Evolutionary conservation across 2,113 vertebrate genomes (phyloP), one percentile per base, ranked within the genome.

Genomic region (Upupa epops): DNA sequence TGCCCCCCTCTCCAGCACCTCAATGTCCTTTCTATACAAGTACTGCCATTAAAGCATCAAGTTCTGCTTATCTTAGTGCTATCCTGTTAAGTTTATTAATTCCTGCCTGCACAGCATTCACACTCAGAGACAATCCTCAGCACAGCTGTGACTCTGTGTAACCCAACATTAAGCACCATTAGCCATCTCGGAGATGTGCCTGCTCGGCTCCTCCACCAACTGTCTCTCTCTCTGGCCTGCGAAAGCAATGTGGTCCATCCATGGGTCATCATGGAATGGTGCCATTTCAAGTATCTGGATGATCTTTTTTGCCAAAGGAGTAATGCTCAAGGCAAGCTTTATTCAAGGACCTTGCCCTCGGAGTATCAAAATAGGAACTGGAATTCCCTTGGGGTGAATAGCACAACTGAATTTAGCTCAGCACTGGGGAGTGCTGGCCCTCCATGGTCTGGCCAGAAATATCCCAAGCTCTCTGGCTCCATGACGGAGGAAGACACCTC

Each of bases 401-500:
- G 31, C 0, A 2, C 20, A 59, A 46, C 1, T 55, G 20, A 81
- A 82, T 70, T 86, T 64, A 89, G 51, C 17, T 40, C 16, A 10
- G 78, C 8, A 16, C 56, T 86, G 2, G 4, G 18, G 72, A 80
- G 60, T 34, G 24, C 42, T 87, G 68, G 24, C 21, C 29, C 26
- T 54, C 48, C 42, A 28, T 4, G 12, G 10, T 28, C 31, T 86
- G 29, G 15, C 17, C 70, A 87, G 81, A 91, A 79, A 91, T 17
- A 46, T 7, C 29, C 10, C 46, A 45, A 63, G 34, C 28, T 81
- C 31, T 32, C 55, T 66, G 59, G 31, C 40, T 86, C 25, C 42
- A 29, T 24, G 34, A 2, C 0, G 1, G 40, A 82, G 42, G 15
- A 89, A 52, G 24, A 0, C 0, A 46, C 16, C 32, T 28, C 71